Conservation (phyloP, 2,113 vertebrate genomes). For the Eulemur macaco region DNA sequence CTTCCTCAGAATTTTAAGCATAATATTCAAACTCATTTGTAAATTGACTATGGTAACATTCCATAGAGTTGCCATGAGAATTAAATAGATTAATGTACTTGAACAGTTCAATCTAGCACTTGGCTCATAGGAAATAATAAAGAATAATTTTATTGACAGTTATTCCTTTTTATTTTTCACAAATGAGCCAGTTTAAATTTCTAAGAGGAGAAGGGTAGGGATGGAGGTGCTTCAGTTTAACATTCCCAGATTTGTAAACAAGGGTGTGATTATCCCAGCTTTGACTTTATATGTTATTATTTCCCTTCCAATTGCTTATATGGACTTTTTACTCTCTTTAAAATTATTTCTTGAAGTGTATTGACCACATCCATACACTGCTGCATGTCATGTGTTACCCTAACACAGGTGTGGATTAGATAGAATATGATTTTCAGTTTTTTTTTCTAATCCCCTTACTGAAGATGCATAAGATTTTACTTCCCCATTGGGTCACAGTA, state of each 20-base stretch:
- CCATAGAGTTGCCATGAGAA: background rate
- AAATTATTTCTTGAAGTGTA: background rate
- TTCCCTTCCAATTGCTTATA: background rate
- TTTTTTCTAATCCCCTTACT: background rate
- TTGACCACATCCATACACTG: background rate
- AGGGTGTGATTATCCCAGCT: background rate
- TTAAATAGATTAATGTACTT: background rate
- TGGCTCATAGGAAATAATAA: background rate
- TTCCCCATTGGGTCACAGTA: background rate
- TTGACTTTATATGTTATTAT: background rate
- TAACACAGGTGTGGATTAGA: background rate
- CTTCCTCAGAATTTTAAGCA: background rate
- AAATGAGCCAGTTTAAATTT: constrained; percentile 1
- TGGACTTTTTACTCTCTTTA: background rate
- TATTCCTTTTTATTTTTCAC: constrained; percentile 7
- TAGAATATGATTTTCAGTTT: background rate
- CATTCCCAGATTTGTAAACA: background rate
- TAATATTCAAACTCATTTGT: background rate
- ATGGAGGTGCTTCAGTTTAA: background rate
- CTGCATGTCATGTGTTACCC: no score
- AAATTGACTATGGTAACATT: background rate
- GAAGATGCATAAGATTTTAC: background rate
- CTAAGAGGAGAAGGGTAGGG: background rate
- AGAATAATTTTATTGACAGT: background rate
- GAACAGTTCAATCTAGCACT: background rate